Conservation (phyloP, 2,888 invertebrate genomes). For the Eueremaeus valkanovi region DNA sequence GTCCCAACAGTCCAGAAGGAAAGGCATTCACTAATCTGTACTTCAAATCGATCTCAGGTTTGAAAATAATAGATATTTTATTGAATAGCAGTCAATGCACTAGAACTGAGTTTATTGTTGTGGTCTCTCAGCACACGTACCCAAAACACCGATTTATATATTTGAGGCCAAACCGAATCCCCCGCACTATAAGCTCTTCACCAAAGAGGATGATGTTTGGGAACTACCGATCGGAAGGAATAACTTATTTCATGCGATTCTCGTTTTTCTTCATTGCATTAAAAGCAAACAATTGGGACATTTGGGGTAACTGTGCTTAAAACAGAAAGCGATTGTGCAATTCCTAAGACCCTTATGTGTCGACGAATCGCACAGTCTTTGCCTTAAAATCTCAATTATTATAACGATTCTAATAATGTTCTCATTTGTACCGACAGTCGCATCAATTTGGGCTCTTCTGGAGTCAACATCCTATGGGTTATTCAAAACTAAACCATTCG, state of each 20-base stretch:
- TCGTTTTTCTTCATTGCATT: constrained; percentile 73
- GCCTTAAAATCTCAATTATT: no score
- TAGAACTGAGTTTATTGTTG: no score
- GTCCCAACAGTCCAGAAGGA: constrained; percentile 54
- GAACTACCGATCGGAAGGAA: constrained; percentile 73
- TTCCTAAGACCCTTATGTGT: background rate
- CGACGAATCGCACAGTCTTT: no score
- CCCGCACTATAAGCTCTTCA: constrained; percentile 66
- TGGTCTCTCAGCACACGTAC: background rate
- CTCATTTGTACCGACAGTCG: constrained; percentile 52
- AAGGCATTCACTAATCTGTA: constrained; percentile 54
- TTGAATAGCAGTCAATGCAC: no score
- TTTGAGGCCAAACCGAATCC: constrained; percentile 63
- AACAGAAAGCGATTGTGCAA: background rate
- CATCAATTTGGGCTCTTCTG: constrained; percentile 70
- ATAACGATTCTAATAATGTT: background rate
- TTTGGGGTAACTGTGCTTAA: constrained; percentile 58
- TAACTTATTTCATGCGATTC: constrained; percentile 78
- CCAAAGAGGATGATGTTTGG: constrained; percentile 61
- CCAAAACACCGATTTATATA: constrained; percentile 58
- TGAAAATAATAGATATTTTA: background rate
- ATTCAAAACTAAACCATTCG: constrained; percentile 44
- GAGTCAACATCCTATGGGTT: constrained; percentile 66
- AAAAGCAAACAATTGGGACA: constrained; percentile 68
- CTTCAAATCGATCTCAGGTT: constrained; percentile 52